Base-by-base conservation (phyloP, 2,113 vertebrate species). In the Tamias sibiricus region DNA sequence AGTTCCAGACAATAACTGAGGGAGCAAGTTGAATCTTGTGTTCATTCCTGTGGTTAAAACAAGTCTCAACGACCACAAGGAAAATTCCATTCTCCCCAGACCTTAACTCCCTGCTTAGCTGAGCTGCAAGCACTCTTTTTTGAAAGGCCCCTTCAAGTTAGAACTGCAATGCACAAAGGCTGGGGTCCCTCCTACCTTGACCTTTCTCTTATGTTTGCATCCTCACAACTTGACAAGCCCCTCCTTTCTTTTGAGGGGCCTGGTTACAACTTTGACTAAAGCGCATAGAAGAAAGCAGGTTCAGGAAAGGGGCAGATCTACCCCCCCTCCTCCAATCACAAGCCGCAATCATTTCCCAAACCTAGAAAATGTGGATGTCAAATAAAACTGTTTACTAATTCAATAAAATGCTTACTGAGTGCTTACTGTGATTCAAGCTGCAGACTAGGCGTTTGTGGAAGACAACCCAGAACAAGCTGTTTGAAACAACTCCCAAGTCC, bases 1-100 rank as follows among this genome's bases (percentile, higher is more conserved):
- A 97, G 75, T 59, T 42, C 64, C 95, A 98, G 98, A 98, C 97
- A 95, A 98, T 98, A 89, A 97, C 97, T 96, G 42, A 94, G 81
- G 91, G 95, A 91, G 94, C 98, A 40, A 98, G 99, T 98, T 19
- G 42, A 19, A 86, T 98, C 99, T 98, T 98, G 99, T 3, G 17
- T 90, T 92, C 98, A 98, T 99, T 99, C 99, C 98, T 98, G 98
- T 17, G 98, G 98, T 89, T 12, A 11, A 93, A 98, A 97, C 99
- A 99, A 98, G 99, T 98, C 98, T 96, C 85, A 92, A 95, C 98
- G 96, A 97, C 97, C 95, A 87, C 66, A 2, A 6, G 96, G 95
- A 97, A 98, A 98, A 98, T 98, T 99, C 99, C 98, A 97, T 97
- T 47, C 77, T 37, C 87, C 87, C 13, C 91, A 96, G 82, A 79